phyloP scores from a whole-genome alignment of 2,113 vertebrate species.

The Cyphomyrus discorhynchus region DNA sequence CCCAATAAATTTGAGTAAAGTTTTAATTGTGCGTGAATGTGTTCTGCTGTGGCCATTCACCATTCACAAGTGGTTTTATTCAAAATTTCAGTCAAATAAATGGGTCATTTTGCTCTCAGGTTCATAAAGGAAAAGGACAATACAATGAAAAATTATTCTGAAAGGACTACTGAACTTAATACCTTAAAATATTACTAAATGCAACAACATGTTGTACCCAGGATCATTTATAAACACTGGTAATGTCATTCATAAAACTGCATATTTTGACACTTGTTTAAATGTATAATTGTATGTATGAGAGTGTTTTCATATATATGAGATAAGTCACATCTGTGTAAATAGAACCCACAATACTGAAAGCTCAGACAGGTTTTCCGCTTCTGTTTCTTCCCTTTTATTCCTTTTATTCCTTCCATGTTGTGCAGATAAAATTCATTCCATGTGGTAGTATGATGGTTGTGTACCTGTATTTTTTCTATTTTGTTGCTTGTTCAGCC shows the following conservation, averaged over 20 bases:
- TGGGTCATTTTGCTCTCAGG: constrained; percentile 60
- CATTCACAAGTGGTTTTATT: constrained; percentile 31
- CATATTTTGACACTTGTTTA: constrained; percentile 49
- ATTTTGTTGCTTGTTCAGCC: constrained; percentile 64
- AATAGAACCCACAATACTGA: constrained; percentile 58
- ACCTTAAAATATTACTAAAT: constrained; percentile 46
- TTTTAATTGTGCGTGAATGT: constrained; percentile 45
- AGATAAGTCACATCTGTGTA: constrained; percentile 56
- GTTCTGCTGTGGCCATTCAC: constrained; percentile 36
- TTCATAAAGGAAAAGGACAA: constrained; percentile 51
- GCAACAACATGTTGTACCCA: constrained; percentile 45
- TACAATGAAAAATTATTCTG: constrained; percentile 33
- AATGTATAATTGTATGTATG: constrained; percentile 58
- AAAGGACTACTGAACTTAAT: constrained; percentile 45
- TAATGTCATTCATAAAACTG: constrained; percentile 46
- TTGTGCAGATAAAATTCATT: constrained; percentile 64
- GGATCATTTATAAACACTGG: constrained; percentile 43
- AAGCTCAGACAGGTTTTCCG: constrained; percentile 63
- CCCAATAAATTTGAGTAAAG: constrained; percentile 31
- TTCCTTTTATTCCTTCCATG: constrained; percentile 51
- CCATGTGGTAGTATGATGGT: constrained; percentile 67
- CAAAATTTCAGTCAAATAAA: constrained; percentile 33
- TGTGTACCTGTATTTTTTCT: constrained; percentile 61
- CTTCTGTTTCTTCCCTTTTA: constrained; percentile 48
- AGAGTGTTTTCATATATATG: constrained; percentile 55